phyloP scores from a whole-genome alignment of 2,888 invertebrate genomes.

The Sphaerophoria taeniata region DNA sequence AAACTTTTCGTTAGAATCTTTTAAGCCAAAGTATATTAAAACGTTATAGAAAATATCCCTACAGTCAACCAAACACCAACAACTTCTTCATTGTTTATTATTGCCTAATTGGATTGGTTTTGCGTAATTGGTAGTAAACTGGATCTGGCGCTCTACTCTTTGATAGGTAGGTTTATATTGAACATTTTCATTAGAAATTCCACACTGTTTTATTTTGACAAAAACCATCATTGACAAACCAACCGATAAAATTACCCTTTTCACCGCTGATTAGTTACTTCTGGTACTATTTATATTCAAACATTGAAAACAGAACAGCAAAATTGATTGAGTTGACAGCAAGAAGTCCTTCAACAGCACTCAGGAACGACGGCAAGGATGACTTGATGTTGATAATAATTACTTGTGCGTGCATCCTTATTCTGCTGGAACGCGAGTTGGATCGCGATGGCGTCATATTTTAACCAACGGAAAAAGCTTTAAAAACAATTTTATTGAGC shows the following conservation, averaged over 20 bases:
- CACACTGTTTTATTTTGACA: constrained; percentile 52
- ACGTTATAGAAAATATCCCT: no score
- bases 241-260: constrained; percentile 69
- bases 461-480: constrained; percentile 46
- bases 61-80: no score
- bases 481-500: not conserved
- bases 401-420: constrained; percentile 31
- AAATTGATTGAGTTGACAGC: constrained; percentile 24
- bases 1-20: no score
- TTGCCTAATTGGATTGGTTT: constrained; percentile 69
- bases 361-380: constrained; percentile 17
- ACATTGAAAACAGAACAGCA: constrained; percentile 34
- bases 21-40: no score
- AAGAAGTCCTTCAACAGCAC: not conserved
- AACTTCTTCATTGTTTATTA: constrained; percentile 63
- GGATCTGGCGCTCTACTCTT: constrained; percentile 7
- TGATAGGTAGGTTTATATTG: constrained; percentile 43
- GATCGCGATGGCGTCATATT: constrained; percentile 44
- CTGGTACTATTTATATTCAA: constrained; percentile 15
- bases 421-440: not conserved
- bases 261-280: constrained; percentile 71
- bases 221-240: constrained; percentile 67
- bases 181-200: constrained; percentile 63
- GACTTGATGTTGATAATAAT: constrained; percentile 20
- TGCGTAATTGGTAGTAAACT: constrained; percentile 59